Percentiles rank a stretch among this genome's conserved stretches.
phyloP scores from a whole-genome alignment of 1,140 invertebrate genomes.

The Saccostrea echinata region DNA sequence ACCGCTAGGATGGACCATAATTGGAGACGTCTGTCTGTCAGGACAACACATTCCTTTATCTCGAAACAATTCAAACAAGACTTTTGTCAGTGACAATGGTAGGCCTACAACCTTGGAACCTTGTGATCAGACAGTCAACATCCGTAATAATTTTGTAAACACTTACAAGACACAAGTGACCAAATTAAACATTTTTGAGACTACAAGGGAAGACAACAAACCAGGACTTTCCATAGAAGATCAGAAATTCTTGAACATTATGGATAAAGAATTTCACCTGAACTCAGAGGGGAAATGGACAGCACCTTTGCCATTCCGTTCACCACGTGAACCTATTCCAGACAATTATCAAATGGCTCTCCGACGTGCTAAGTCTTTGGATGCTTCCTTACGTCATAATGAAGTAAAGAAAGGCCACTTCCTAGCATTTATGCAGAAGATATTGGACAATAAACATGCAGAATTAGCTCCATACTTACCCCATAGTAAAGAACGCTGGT shows the following conservation, averaged over 20 bases:
- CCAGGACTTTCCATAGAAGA: slow-evolving; percentile 52
- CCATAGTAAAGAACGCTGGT: slow-evolving; percentile 48
- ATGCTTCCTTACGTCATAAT: slow-evolving; percentile 32
- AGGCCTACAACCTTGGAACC: slow-evolving; percentile 37
- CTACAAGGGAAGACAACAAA: neutral
- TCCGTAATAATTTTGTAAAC: neutral
- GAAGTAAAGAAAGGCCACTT: slow-evolving; percentile 44
- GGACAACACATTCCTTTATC: slow-evolving; percentile 13
- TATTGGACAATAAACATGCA: slow-evolving; percentile 42
- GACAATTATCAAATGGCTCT: slow-evolving; percentile 37
- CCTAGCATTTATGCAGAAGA: slow-evolving; percentile 49
- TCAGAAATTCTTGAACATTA: slow-evolving; percentile 48
- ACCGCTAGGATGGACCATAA: slow-evolving; percentile 51
- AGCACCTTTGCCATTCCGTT: slow-evolving; percentile 45
- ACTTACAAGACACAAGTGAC: neutral
- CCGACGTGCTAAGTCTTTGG: slow-evolving; percentile 37
- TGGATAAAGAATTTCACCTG: slow-evolving; percentile 45
- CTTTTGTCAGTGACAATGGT: slow-evolving; percentile 36
- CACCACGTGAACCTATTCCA: slow-evolving; percentile 35
- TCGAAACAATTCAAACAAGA: slow-evolving; percentile 6
- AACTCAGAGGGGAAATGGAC: slow-evolving; percentile 49
- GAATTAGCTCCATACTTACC: slow-evolving; percentile 39
- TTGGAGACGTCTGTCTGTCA: slow-evolving; percentile 47
- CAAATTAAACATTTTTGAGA: slow-evolving; percentile 14
- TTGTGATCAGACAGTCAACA: slow-evolving; percentile 41